Percentiles rank a stretch among this genome's conserved stretches.
These are phyloP conservation scores for Phycodurus eques DNA, from an alignment of 2,113 vertebrate genomes.

Conservation along the genomic window DNA sequence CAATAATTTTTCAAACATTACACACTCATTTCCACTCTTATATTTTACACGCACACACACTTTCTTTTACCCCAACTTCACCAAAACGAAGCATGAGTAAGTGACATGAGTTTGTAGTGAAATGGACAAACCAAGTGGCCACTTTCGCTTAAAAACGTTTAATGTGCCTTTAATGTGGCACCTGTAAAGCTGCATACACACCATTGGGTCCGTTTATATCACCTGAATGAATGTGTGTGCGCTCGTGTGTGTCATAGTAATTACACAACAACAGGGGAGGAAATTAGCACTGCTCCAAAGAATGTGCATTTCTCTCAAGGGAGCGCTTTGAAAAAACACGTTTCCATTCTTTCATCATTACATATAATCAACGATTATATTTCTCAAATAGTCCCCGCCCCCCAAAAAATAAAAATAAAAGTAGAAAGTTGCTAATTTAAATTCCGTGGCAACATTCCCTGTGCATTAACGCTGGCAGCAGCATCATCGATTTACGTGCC, in stretches of 20 bases:
- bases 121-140: neutral
- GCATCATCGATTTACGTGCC: slow-evolving; percentile 5
- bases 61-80: neutral
- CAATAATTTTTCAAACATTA: neutral
- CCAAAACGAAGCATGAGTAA: neutral
- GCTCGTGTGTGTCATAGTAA: neutral
- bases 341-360: neutral
- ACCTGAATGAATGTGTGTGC: neutral
- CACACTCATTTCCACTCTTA: neutral
- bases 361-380: neutral
- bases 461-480: slow-evolving; percentile 1
- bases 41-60: neutral
- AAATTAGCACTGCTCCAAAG: slow-evolving; percentile 4
- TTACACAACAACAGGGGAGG: slow-evolving; percentile 2
- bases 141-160: too few relatives aligned
- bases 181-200: neutral
- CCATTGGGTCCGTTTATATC: neutral
- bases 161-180: neutral
- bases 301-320: neutral
- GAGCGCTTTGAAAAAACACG: neutral
- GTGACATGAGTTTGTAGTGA: neutral
- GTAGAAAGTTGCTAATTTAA: neutral
- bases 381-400: too few relatives aligned
- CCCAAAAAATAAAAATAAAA: neutral
- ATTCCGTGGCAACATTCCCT: slow-evolving; percentile 1